phyloP scores from a whole-genome alignment of 1,140 invertebrate genomes.

The Leptopilina boulardi region DNA sequence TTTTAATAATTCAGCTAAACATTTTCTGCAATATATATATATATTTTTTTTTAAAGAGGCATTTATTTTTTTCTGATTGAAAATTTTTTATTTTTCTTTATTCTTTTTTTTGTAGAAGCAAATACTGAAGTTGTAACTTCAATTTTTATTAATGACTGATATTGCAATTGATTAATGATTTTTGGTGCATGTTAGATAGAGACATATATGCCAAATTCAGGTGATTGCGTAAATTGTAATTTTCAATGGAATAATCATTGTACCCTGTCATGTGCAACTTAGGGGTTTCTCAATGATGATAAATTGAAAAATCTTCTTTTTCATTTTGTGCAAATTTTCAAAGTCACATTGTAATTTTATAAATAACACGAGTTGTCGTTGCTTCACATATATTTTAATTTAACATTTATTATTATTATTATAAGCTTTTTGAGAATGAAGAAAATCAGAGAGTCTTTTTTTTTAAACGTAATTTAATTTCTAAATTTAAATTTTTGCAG shows the following conservation, averaged over 20 bases:
- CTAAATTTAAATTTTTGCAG: not conserved
- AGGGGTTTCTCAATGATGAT: not conserved
- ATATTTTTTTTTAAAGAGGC: too few species aligned
- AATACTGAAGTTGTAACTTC: not conserved
- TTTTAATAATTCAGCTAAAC: not conserved
- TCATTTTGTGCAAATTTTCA: not conserved
- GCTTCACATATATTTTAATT: not conserved
- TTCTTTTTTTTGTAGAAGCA: not conserved
- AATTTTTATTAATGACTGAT: constrained; percentile 6
- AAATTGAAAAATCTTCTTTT: not conserved
- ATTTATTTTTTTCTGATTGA: too few species aligned
- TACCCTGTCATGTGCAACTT: constrained; percentile 9
- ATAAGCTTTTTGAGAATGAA: not conserved
- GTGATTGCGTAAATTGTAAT: not conserved
- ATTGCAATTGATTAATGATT: not conserved
- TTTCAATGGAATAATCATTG: constrained; percentile 10
- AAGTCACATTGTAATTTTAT: not conserved
- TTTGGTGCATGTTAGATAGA: not conserved
- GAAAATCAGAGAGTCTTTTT: constrained; percentile 9
- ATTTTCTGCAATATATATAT: constrained; percentile 20
- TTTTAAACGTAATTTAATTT: not conserved
- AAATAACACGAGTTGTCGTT: not conserved
- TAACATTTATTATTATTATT: not conserved
- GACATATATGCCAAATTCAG: not conserved
- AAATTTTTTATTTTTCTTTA: not conserved